A percentile compares a stretch with the other conserved stretches of the same genome.
Evolutionary conservation across 2,888 invertebrate genomes (phyloP).

Genomic region (Clusia tigrina): DNA sequence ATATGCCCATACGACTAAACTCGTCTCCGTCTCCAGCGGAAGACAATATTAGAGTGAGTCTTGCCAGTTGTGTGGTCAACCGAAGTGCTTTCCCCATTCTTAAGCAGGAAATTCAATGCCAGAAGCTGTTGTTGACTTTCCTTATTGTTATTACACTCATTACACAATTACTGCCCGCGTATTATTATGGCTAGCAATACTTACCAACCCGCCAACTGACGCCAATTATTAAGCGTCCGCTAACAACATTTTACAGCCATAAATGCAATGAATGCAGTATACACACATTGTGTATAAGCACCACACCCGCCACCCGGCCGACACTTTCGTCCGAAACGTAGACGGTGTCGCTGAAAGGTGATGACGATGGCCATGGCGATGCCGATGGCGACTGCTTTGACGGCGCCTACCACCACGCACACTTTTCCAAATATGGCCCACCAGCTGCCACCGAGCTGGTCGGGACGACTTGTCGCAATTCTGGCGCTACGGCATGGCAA

Average conservation of each 20-base stretch:
- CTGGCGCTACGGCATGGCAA: background rate
- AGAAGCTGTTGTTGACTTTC: background rate
- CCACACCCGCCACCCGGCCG: too few species aligned
- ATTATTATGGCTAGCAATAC: background rate
- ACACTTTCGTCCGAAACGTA: too few species aligned
- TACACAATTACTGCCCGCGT: too few species aligned
- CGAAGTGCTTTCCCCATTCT: background rate
- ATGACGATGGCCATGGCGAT: background rate
- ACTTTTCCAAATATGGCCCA: background rate
- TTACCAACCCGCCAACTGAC: background rate
- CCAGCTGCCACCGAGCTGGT: background rate
- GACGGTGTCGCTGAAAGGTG: too few species aligned
- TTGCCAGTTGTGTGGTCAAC: too few species aligned
- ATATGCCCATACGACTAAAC: too few species aligned
- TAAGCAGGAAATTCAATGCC: background rate
- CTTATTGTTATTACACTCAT: background rate
- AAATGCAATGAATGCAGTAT: too few species aligned
- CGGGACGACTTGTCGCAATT: background rate
- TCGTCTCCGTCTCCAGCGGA: too few species aligned
- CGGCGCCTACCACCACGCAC: constrained; percentile 8
- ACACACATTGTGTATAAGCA: too few species aligned
- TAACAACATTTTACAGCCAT: too few species aligned
- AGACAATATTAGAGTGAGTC: too few species aligned
- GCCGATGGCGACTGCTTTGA: background rate
- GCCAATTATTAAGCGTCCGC: background rate